Evolutionary conservation across 2,888 invertebrate species (phyloP).

Genomic region (Sesia apiformis): DNA sequence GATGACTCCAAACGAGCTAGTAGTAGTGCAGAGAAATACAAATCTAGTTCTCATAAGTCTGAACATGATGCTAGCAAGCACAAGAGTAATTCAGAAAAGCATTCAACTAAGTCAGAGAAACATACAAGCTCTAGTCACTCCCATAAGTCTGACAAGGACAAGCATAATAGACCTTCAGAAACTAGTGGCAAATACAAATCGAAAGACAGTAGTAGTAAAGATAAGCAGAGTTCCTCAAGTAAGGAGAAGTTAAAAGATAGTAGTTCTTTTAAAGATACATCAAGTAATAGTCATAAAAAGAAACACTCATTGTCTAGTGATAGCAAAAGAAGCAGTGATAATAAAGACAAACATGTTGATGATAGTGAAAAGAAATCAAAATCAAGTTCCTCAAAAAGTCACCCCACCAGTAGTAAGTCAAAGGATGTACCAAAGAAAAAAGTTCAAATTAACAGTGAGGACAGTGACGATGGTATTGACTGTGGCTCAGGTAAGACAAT

Average conservation of each 20-base stretch:
- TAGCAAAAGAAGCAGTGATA: conserved; percentile 31
- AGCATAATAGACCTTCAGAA: conserved; percentile 35
- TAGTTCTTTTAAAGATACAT: conserved; percentile 52
- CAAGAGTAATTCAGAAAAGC: conserved; percentile 9
- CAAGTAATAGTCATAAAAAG: conserved; percentile 39
- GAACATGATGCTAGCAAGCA: conserved; percentile 5
- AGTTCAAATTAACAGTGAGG: conserved; percentile 33
- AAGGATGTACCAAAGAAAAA: conserved; percentile 66
- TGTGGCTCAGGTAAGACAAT: conserved; percentile 74
- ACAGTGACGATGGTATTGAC: conserved; percentile 79
- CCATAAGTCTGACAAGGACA: conserved; percentile 26
- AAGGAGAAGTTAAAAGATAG: conserved; percentile 51
- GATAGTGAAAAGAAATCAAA: conserved; percentile 41
- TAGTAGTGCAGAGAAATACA: conserved; percentile 13
- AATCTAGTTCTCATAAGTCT: conserved; percentile 3
- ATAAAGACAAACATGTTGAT: conserved; percentile 27
- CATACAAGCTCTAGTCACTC: conserved; percentile 17
- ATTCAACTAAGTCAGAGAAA: conserved; percentile 16
- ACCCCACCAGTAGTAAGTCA: conserved; percentile 39
- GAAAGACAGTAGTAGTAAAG: conserved; percentile 43
- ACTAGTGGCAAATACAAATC: conserved; percentile 31
- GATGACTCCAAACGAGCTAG: conserved; percentile 19
- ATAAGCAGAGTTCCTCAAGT: conserved; percentile 48
- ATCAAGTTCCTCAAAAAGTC: conserved; percentile 45
- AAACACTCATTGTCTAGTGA: conserved; percentile 43